phyloP scores from a whole-genome alignment of 2,113 vertebrate species.

The Pogonocichla stellata region DNA sequence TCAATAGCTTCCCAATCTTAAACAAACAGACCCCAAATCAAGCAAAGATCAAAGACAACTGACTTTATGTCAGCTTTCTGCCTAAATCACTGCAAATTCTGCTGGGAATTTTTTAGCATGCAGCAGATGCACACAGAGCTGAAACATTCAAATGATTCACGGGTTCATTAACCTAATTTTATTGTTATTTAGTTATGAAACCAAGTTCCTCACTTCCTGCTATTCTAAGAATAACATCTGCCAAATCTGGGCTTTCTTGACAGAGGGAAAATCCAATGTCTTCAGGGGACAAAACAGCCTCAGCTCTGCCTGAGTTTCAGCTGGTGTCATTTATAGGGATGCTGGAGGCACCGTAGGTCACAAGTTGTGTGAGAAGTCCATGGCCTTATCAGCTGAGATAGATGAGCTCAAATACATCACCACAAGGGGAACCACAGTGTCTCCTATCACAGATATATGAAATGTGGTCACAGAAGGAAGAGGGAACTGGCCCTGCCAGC shows the following conservation, averaged over 20 bases:
- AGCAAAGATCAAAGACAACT: constrained; percentile 19
- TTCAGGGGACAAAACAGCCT: background rate
- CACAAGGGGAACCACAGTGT: background rate
- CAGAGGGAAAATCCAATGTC: background rate
- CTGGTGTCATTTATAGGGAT: background rate
- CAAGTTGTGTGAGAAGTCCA: background rate
- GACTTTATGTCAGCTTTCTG: background rate
- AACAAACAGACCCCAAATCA: background rate
- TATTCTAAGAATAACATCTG: background rate
- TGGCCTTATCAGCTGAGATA: background rate
- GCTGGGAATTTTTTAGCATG: background rate
- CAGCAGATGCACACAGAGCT: background rate
- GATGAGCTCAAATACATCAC: background rate
- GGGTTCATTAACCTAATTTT: constrained; percentile 2
- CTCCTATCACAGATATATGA: background rate
- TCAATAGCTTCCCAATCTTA: background rate
- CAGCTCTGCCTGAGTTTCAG: background rate
- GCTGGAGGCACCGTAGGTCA: background rate
- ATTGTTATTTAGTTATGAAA: constrained; percentile 9
- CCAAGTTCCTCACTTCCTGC: constrained; percentile 24
- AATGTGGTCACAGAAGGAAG: background rate
- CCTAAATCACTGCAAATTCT: background rate
- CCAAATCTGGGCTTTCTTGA: background rate
- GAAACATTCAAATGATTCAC: background rate
- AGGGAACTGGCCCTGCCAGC: background rate